phyloP scores from a whole-genome alignment of 2,888 invertebrate species.

The Drosophila barbarae region DNA sequence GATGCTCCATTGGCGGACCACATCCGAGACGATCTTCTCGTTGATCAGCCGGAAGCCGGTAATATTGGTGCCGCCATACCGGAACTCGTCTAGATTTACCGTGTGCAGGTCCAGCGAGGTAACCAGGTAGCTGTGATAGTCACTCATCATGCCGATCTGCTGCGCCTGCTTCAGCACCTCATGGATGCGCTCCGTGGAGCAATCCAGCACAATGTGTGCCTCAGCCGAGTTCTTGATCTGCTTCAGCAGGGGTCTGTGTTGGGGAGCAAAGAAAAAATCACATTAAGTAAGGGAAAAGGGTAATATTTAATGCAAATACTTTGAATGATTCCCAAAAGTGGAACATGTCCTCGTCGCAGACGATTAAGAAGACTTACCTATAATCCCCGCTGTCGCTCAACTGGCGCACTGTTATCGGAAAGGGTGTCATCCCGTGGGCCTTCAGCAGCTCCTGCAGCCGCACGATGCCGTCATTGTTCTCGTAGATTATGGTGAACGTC shows the following conservation, averaged over 20 bases:
- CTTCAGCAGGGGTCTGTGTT: slow-evolving; percentile 88
- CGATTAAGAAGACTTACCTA: slow-evolving; percentile 82
- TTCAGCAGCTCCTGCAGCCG: slow-evolving; percentile 92
- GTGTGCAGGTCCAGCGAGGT: slow-evolving; percentile 95
- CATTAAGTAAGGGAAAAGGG: not conserved
- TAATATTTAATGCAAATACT: not conserved
- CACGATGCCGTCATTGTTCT: slow-evolving; percentile 95
- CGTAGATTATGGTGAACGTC: slow-evolving; percentile 97
- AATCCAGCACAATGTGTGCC: slow-evolving; percentile 94
- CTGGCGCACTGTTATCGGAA: slow-evolving; percentile 91
- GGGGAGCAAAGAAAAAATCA: not conserved
- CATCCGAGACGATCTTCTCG: slow-evolving; percentile 89
- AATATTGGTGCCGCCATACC: slow-evolving; percentile 96
- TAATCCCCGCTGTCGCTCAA: slow-evolving; percentile 91
- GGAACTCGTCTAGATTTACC: slow-evolving; percentile 95
- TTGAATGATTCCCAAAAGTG: not conserved
- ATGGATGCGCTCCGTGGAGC: slow-evolving; percentile 91
- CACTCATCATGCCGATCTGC: slow-evolving; percentile 98
- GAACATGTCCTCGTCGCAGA: not conserved
- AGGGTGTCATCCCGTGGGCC: slow-evolving; percentile 91
- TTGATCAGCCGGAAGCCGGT: slow-evolving; percentile 95
- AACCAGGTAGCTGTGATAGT: slow-evolving; percentile 95
- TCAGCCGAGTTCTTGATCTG: slow-evolving; percentile 95
- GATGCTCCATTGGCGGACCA: slow-evolving; percentile 89
- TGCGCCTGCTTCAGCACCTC: slow-evolving; percentile 95